Base-by-base conservation (phyloP, 1,140 invertebrate genomes). In the Drosophila baimaii region DNA sequence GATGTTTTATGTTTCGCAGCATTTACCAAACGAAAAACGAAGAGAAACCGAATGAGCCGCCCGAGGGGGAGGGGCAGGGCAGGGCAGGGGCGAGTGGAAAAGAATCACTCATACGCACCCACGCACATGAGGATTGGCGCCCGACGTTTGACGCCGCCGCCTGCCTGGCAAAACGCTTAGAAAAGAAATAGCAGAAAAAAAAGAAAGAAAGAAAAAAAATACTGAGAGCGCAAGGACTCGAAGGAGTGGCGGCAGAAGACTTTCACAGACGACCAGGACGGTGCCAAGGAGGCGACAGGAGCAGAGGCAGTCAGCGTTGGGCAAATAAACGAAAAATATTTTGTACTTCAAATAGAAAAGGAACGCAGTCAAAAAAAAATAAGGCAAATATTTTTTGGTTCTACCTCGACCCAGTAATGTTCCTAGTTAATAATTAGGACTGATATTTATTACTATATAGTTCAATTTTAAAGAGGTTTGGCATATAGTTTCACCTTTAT, bases 1-100 rank as follows among this genome's bases (percentile, higher is more conserved):
- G 84, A 89, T 89, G 84, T 89, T 89, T 89, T 89, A 89, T 89
- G 84, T 89, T 89, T 89, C 80, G 80, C 85, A 89, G 84, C 84
- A 81, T 89, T 89, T 89, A 89, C 83, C 66, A 72, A 86, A 66
- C 81, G 77, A 59, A 71, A 57, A 63, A 49, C 59, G 58, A 55
- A 62, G 29, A 56, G 56, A 63, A 37, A 47, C 41, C 27, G 37
- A 56, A 64, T 27, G 47, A 39, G 47, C 41, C 52, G 12, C 35
- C 29, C 15, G 17, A n/a, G n/a, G n/a, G n/a, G n/a, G n/a, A n/a
- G n/a, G n/a, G n/a, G n/a, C n/a, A n/a, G n/a, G n/a, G n/a, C n/a
- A n/a, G 41, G 21, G 35, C n/a, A 5, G 44, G 15, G 31, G 31
- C 25, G 27, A 44, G 21, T 23, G 59, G 56, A 85, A 81, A 86